A percentile compares a stretch with the other conserved stretches of the same genome.
Conservation (phyloP, 2,797 vertebrate genomes). For the Pelobates cultripes region DNA sequence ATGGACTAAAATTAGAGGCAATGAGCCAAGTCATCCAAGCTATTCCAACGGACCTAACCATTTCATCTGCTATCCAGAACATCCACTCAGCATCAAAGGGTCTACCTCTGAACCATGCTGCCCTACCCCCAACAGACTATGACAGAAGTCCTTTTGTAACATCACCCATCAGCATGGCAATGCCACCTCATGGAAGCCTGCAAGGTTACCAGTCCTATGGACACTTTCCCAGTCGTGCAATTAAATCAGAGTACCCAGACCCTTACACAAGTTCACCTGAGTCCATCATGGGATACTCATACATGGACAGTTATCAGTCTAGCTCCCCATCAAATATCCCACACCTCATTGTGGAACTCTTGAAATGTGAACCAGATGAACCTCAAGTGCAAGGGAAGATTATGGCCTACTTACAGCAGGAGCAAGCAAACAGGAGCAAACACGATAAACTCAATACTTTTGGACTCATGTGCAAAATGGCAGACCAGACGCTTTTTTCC, state of each 20-base stretch:
- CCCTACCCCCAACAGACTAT: conserved; percentile 94
- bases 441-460: conserved; percentile 97
- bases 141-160: conserved; percentile 97
- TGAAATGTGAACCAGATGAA: conserved; percentile 98
- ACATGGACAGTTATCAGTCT: conserved; percentile 88
- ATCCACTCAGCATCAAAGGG: conserved; percentile 95
- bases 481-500: conserved; percentile 97
- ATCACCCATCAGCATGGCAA: conserved; percentile 96
- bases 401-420: conserved; percentile 92
- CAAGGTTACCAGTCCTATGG: conserved; percentile 94
- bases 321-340: conserved; percentile 92
- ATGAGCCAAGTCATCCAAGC: conserved; percentile 98
- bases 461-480: conserved; percentile 99
- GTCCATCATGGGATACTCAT: conserved; percentile 95
- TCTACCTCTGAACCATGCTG: conserved; percentile 93
- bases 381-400: conserved; percentile 95
- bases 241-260: conserved; percentile 98
- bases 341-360: conserved; percentile 92
- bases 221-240: conserved; percentile 94
- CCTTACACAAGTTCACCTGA: conserved; percentile 96
- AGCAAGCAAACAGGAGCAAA: conserved; percentile 91
- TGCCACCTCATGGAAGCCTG: conserved; percentile 91
- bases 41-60: conserved; percentile 93
- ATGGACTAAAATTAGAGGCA: conserved; percentile 96
- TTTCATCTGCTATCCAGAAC: conserved; percentile 96